Conservation (phyloP, 2,113 vertebrate species). For the Sylvicapra grimmia region DNA sequence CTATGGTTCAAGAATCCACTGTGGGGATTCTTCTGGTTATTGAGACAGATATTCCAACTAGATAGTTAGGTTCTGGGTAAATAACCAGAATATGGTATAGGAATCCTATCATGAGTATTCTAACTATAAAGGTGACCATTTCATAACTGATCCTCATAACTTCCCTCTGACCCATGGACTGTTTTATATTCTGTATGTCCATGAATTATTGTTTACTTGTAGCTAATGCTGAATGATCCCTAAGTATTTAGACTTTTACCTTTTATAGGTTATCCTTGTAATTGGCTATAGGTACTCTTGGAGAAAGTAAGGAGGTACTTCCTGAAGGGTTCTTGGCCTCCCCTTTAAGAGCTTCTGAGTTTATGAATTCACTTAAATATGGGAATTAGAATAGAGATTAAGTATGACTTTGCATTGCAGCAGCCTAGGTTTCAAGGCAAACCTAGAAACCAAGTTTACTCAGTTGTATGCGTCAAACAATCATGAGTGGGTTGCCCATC, state of each 20-base stretch:
- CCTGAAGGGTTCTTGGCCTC: not conserved
- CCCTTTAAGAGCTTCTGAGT: not conserved
- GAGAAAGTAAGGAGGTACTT: not conserved
- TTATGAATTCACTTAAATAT: not conserved
- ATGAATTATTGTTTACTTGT: not conserved
- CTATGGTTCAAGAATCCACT: not conserved
- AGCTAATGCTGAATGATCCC: not conserved
- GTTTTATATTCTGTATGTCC: not conserved
- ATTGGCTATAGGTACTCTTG: not conserved
- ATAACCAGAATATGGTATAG: not conserved
- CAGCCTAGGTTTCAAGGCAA: not conserved
- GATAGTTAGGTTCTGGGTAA: not conserved
- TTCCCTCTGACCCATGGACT: not conserved
- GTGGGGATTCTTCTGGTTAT: not conserved
- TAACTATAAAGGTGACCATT: not conserved
- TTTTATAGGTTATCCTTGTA: not conserved
- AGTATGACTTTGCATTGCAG: not conserved
- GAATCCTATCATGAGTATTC: not conserved
- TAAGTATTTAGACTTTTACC: not conserved
- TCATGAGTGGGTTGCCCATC: not conserved
- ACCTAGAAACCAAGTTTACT: not conserved
- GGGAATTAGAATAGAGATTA: not conserved
- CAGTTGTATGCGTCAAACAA: not conserved
- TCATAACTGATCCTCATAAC: not conserved
- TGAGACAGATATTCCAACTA: not conserved